Evolutionary conservation across 2,113 vertebrate species (phyloP), one percentile per base, ranked within the genome.

Genomic region (Gracilinanus agilis): DNA sequence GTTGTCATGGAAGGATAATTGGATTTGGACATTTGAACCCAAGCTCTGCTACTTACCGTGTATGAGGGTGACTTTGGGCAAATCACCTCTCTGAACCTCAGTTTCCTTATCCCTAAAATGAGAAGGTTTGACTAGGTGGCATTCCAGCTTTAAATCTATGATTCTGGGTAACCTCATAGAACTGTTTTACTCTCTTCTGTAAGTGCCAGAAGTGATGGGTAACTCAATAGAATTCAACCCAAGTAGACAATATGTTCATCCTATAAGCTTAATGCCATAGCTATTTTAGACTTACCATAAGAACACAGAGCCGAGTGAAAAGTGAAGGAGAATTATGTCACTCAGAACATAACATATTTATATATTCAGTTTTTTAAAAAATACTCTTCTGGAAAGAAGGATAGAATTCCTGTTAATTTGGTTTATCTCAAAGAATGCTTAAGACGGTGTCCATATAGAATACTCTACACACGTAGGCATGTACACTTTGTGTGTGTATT

Each of bases 231-330:
- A 93, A 61, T 61, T 29, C 58, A 61, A 61, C 58, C 58, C 58
- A 61, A 61, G 29, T 49, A 90, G 53, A 58, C 16, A 55, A 6
- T 89, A 91, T 90, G 23, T 58, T 61, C 89, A 44, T 54, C 16
- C 1, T 53, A 90, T 49, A 92, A 96, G 93, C 19, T 40, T 58
- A 92, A 91, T 54, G 8, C 54, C 8, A 75, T 9, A 16, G 88
- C 53, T 95, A 53, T 88, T 94, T 95, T 55, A 89, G 61, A 90
- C 40, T n/a, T n/a, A 56, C 25, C 0, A 0, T 3, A 94, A 96
- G 24, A 95, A 53, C 92, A 61, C 21, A 55, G 75, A 95, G 55
- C 56, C 10, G 92, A 96, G 67, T 23, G 90, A 89, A 54, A 40
- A 90, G 89, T 27, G 27, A 49, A 27, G 40, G 40, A 88, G 16